Base-by-base conservation (phyloP, 2,888 invertebrate species). In the Spodoptera picta region DNA sequence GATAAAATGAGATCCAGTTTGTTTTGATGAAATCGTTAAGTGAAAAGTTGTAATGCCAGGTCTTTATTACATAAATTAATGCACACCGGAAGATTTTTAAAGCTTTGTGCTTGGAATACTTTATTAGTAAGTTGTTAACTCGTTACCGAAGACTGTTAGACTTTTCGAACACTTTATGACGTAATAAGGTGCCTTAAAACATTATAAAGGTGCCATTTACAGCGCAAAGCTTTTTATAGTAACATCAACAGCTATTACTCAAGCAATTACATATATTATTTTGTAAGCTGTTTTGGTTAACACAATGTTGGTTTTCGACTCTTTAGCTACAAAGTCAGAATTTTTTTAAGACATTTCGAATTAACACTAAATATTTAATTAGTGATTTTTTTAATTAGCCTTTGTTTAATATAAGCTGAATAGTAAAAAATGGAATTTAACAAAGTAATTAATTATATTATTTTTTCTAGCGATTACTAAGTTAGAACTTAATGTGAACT, bases 1-100 rank as follows among this genome's bases (percentile, higher is more conserved):
- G 91, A 91, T 94, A 90, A 91, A 92, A 93, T 89, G 89, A 89
- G 89, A 92, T 89, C 86, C 88, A 90, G 87, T 92, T 91, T 90
- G 88, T 89, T 90, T 89, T 89, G 88, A 87, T 85, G 82, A 82
- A 89, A 80, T 87, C 84, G 84, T 87, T 90, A 87, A 93, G 90
- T 90, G 84, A 87, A 90, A 92, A 92, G 91, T 92, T 90, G 77
- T 73, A 83, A 85, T 87, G 84, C 77, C 77, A 78, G 76, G 73
- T 75, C 64, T 77, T 80, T 73, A 75, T 76, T 80, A 77, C 67
- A 79, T 83, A 65, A 75, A 79, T 77, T 69, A 72, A 65, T 70
- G 66, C 56, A 64, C 44, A 57, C 54, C 60, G 55, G 65, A 65
- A 70, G 31, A 63, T 64, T 60, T 24, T 52, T 62, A 42, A 6